Evolutionary conservation across 2,888 invertebrate species (phyloP).

Genomic region (Ligdia adustata): DNA sequence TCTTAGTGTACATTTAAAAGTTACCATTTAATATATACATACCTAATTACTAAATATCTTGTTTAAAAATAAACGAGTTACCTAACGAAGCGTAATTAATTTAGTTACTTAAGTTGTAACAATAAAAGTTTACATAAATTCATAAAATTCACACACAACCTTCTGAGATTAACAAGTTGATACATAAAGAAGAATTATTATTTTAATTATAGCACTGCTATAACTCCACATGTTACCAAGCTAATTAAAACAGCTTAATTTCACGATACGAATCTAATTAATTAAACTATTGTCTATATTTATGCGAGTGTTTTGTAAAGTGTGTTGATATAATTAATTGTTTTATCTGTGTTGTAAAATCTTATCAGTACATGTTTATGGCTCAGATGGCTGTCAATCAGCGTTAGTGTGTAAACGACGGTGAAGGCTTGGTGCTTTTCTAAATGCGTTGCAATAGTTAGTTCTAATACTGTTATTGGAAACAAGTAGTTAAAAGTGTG

Average conservation of each 20-base stretch:
- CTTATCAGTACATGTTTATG: constrained; percentile 22
- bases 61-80: constrained; percentile 21
- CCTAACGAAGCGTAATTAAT: too few species aligned
- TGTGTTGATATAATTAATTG: constrained; percentile 48
- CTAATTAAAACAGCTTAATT: constrained; percentile 60
- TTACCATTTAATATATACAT: neutral
- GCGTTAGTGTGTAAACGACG: neutral
- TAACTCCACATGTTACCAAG: constrained; percentile 46
- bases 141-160: constrained; percentile 29
- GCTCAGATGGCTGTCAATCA: neutral
- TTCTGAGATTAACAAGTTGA: constrained; percentile 31
- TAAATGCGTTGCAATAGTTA: too few species aligned
- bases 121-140: constrained; percentile 22
- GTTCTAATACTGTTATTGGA: too few species aligned
- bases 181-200: constrained; percentile 33
- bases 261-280: constrained; percentile 57
- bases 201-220: constrained; percentile 25
- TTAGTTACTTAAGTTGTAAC: too few species aligned
- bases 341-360: constrained; percentile 45
- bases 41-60: neutral
- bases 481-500: too few species aligned
- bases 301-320: constrained; percentile 43
- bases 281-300: constrained; percentile 36
- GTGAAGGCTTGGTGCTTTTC: too few species aligned
- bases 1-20: too few species aligned